phyloP scores from a whole-genome alignment of 2,888 invertebrate genomes.

The Lordiphosa fenestrarum region DNA sequence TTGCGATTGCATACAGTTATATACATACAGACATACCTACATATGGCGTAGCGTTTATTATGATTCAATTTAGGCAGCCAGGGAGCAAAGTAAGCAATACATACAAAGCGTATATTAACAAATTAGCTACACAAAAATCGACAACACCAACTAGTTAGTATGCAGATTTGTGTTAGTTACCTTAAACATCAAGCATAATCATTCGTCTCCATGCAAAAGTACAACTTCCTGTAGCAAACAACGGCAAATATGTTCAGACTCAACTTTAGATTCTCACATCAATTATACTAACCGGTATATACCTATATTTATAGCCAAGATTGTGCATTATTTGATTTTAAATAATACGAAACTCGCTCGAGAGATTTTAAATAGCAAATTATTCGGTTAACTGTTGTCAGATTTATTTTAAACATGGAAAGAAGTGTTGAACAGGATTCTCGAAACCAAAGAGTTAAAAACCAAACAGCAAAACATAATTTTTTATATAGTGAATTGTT shows the following conservation, averaged over 20 bases:
- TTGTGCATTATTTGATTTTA: slow-evolving; percentile 70
- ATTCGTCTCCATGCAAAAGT: slow-evolving; percentile 67
- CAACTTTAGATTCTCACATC: slow-evolving; percentile 33
- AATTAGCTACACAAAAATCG: slow-evolving; percentile 22
- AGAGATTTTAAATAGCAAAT: slow-evolving; percentile 69
- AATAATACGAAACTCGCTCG: slow-evolving; percentile 18
- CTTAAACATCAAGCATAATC: slow-evolving; percentile 51
- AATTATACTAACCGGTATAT: slow-evolving; percentile 36
- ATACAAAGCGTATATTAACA: slow-evolving; percentile 25
- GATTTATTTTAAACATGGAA: slow-evolving; percentile 60
- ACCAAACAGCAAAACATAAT: slow-evolving; percentile 57
- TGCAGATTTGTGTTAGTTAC: slow-evolving; percentile 41
- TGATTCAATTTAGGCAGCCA: slow-evolving; percentile 54
- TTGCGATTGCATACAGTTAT: slow-evolving; percentile 32
- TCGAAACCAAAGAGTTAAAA: slow-evolving; percentile 66
- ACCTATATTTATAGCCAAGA: slow-evolving; percentile 44
- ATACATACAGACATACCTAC: slow-evolving; percentile 12
- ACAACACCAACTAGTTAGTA: slow-evolving; percentile 25
- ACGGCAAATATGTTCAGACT: slow-evolving; percentile 36
- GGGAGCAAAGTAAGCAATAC: slow-evolving; percentile 61
- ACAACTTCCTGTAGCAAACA: slow-evolving; percentile 58
- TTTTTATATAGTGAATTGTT: slow-evolving; percentile 74
- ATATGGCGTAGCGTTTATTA: slow-evolving; percentile 24
- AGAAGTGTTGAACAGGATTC: slow-evolving; percentile 64
- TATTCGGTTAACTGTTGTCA: slow-evolving; percentile 71